Evolutionary conservation across 2,888 invertebrate species (phyloP), one percentile per base, ranked within the genome.

Genomic region (Microctonus hyperodae): DNA sequence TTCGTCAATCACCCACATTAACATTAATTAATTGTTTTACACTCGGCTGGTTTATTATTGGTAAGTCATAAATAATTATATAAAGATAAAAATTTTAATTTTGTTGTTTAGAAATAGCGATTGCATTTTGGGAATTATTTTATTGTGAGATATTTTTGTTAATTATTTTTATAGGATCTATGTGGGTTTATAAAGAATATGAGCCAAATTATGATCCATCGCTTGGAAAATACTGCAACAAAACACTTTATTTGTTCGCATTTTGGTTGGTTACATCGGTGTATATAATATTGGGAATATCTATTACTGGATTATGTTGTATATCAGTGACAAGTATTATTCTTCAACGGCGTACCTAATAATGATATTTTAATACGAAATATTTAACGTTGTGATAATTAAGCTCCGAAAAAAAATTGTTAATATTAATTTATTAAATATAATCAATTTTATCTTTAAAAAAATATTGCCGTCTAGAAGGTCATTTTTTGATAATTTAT

Each of bases 41-140:
- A 84, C 81, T 90, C 53, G 89, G 88, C 50, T 91, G 90, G 90
- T 90, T 91, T 74, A 89, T 91, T 73, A 88, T 90, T 69, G 91
- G 91, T 89, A 80, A 83, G 83, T 74, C 33, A 50, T 9, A 3
- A 33, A 5, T 31, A n/a, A n/a, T n/a, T 7, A n/a, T 6, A 40
- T 28, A 20, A 28, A 37, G n/a, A n/a, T n/a, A n/a, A n/a, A n/a
- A n/a, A n/a, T n/a, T n/a, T 22, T 28, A n/a, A 22, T 37, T 1
- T 23, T 50, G 7, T 23, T 20, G 5, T 23, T 53, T n/a, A 9
- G n/a, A n/a, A n/a, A n/a, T n/a, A n/a, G n/a, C n/a, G n/a, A n/a
- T n/a, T n/a, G n/a, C n/a, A n/a, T n/a, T n/a, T n/a, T n/a, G n/a
- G n/a, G n/a, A 28, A 28, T 28, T 5, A 28, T 28, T 28, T 5